Percentiles rank a stretch among this genome's conserved stretches.
phyloP scores from a whole-genome alignment of 2,888 invertebrate species.

The Aphodius granarius region DNA sequence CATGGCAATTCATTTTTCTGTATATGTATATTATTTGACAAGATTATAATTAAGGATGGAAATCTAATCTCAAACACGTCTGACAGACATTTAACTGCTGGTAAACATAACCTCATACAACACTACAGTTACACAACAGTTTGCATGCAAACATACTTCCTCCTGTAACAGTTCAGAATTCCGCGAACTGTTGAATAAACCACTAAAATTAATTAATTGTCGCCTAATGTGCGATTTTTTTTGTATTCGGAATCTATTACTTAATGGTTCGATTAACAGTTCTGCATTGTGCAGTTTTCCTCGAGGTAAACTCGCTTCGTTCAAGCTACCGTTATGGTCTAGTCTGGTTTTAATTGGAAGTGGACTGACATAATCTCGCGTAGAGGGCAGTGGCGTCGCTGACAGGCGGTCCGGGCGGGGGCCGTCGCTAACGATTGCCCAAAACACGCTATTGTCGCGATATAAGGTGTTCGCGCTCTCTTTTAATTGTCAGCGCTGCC shows the following conservation, averaged over 20 bases:
- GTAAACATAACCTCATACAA: neutral
- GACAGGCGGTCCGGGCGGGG: neutral
- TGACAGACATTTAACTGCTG: neutral
- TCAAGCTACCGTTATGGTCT: neutral
- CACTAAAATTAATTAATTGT: neutral
- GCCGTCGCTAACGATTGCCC: constrained; percentile 32
- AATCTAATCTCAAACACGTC: no score
- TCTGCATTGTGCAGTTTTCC: neutral
- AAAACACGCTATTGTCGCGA: constrained; percentile 35
- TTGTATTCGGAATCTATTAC: neutral
- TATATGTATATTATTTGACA: no score
- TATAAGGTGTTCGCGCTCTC: constrained; percentile 27
- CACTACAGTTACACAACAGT: no score
- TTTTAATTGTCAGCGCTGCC: constrained; percentile 33
- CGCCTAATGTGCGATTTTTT: neutral
- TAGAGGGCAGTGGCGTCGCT: neutral
- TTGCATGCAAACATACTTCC: neutral
- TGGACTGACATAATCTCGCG: neutral
- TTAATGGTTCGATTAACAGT: neutral
- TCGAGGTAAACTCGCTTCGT: neutral
- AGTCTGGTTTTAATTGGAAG: constrained; percentile 10
- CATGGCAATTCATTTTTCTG: no score
- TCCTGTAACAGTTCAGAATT: neutral
- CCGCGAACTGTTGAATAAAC: neutral
- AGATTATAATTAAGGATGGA: no score